A percentile compares a stretch with the other conserved stretches of the same genome.
phyloP scores from a whole-genome alignment of 30 jellyfish, hydroid and myxozoan species.

The Hydractinia symbiolongicarpus region DNA sequence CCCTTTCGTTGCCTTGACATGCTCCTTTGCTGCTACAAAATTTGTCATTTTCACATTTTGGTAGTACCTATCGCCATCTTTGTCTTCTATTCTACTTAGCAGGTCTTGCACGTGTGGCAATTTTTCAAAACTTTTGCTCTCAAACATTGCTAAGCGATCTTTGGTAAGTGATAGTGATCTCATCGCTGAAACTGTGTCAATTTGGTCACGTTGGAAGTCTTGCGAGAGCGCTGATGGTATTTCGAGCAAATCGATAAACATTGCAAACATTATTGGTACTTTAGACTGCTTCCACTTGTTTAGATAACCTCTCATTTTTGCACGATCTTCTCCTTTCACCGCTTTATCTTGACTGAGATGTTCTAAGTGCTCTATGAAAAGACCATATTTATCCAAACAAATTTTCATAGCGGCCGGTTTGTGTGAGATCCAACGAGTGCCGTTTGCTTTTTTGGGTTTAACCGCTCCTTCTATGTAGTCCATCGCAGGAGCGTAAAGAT shows the following conservation, averaged over 20 bases:
- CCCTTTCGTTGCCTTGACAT: no score
- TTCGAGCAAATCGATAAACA: background rate
- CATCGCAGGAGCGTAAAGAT: background rate
- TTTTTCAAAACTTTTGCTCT: no score
- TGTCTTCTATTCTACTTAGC: no score
- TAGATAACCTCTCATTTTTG: background rate
- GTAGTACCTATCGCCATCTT: no score
- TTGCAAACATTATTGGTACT: background rate
- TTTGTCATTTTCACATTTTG: no score
- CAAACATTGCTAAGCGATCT: no score
- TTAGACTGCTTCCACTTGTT: background rate
- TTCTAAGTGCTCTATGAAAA: background rate
- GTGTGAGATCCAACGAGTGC: slow-evolving; percentile 33
- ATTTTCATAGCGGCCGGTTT: slow-evolving; percentile 24
- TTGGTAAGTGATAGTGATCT: no score
- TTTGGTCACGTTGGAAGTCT: background rate
- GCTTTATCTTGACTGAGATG: background rate
- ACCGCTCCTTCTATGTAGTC: background rate
- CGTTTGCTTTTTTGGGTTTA: slow-evolving; percentile 2
- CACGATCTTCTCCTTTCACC: background rate
- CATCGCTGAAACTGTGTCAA: background rate
- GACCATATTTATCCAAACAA: slow-evolving; percentile 15
- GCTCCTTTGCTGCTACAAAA: no score
- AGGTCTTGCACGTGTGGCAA: no score
- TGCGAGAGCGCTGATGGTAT: background rate